phyloP scores from a whole-genome alignment of 2,113 vertebrate species.

The Pomatostomus ruficeps region DNA sequence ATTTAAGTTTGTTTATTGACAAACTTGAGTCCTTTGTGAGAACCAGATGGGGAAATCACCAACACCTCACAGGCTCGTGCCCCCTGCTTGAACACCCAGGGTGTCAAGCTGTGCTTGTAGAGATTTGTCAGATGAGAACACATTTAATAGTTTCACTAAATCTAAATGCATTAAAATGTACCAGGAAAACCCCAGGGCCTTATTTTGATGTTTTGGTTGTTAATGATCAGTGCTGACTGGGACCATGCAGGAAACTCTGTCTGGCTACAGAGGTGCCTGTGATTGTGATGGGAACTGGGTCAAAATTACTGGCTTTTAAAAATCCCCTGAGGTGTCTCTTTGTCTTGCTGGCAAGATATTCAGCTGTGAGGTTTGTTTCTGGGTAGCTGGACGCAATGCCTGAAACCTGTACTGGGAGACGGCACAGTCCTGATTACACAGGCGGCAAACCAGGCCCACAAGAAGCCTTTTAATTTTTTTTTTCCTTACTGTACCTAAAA shows the following conservation, averaged over 20 bases:
- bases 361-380: not conserved
- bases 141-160: not conserved
- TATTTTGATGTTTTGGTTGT: not conserved
- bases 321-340: not conserved
- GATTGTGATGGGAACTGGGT: not conserved
- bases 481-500: not conserved
- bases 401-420: not conserved
- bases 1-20: not conserved
- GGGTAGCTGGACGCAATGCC: not conserved
- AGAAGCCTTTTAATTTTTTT: not conserved
- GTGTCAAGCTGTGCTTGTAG: not conserved
- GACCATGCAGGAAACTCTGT: not conserved
- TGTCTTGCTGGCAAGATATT: not conserved
- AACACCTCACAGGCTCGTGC: fast-evolving
- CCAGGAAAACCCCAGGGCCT: not conserved
- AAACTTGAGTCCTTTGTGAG: not conserved
- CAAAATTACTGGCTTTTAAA: not conserved
- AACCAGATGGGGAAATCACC: not conserved
- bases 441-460: not conserved
- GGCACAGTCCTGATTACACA: not conserved
- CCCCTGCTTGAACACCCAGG: not conserved
- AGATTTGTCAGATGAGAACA: not conserved
- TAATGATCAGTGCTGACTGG: not conserved
- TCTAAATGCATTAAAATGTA: not conserved
- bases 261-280: not conserved